Conservation (phyloP, 23 tunicate species). For the Trididemnum miniatum region DNA sequence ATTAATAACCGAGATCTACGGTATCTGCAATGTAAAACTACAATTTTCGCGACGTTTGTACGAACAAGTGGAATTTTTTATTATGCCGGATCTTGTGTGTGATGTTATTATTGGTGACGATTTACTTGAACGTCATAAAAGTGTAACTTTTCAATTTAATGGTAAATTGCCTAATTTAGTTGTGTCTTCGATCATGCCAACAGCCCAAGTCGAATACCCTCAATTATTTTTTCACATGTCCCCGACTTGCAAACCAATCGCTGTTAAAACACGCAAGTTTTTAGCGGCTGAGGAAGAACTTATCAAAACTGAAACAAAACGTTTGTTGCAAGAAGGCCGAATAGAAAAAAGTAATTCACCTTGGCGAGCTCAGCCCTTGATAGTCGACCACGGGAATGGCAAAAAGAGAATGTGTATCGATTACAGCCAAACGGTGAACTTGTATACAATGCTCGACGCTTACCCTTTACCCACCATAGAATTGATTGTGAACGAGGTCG, state of each 20-base stretch:
- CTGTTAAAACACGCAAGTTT: neutral
- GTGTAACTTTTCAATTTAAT: neutral
- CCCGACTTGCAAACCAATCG: neutral
- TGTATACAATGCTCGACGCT: constrained; percentile 18
- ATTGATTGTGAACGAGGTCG: neutral
- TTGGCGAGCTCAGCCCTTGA: neutral
- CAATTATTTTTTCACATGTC: neutral
- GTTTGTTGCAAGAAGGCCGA: neutral
- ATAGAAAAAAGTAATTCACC: neutral
- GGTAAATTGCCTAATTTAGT: neutral
- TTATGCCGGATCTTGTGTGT: neutral
- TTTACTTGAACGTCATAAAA: neutral
- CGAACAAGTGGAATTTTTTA: neutral
- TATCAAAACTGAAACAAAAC: neutral
- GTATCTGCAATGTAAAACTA: neutral
- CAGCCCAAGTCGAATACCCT: neutral
- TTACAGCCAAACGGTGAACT: neutral
- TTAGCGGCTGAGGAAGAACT: neutral
- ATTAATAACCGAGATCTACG: neutral
- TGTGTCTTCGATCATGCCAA: neutral
- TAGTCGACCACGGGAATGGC: neutral
- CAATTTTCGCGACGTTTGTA: neutral
- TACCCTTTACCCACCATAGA: constrained; percentile 23
- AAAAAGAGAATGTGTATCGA: no score
- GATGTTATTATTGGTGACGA: neutral